Evolutionary conservation across 2,797 vertebrate genomes (phyloP), one percentile per base, ranked within the genome.

Genomic region (Tokudaia tokunoshimensis): DNA sequence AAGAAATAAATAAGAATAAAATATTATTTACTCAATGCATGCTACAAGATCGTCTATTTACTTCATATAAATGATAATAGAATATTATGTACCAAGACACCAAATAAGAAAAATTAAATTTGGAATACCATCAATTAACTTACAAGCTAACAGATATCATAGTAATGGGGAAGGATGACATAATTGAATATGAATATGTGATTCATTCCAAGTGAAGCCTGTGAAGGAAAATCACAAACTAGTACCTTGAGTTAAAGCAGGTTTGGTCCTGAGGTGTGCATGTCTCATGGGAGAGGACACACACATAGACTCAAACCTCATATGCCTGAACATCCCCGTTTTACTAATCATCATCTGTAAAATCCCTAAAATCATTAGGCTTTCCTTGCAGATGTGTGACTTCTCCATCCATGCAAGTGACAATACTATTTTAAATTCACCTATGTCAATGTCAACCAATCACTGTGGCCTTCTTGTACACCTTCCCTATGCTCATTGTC

Each of bases 41-140:
- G 86, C 47, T 57, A 17, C 29, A 79, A 41, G 3, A 70, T 0
- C 80, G 1, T 44, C 29, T 92, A 92, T 81, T 86, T 79, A 67
- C 82, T 22, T 91, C 3, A 8, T 76, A 94, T 12, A 90, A 72
- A 96, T 61, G 96, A 79, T 34, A 97, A 84, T 65, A 96, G 93
- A 59, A 87, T 47, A 87, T 22, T 47, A 89, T 22, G 2, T 83
- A 98, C 97, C 82, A 94, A 92, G 37, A 85, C 72, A 93, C 94
- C 90, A 90, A 41, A 34, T 94, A 93, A 89, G 75, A 81, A 94
- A 75, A 97, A 96, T 44, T 55, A 97, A 97, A 87, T 24, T 93
- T 63, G 44, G 44, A 94, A 97, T 93, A 91, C 57, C 95, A 20
- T 90, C 52, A 74, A 70, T 57, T 55, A 55, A 82, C 91, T 63